These are phyloP conservation scores for Ivindomyrus marchei DNA, from an alignment of 2,113 vertebrate genomes.

Conservation along the genomic window DNA sequence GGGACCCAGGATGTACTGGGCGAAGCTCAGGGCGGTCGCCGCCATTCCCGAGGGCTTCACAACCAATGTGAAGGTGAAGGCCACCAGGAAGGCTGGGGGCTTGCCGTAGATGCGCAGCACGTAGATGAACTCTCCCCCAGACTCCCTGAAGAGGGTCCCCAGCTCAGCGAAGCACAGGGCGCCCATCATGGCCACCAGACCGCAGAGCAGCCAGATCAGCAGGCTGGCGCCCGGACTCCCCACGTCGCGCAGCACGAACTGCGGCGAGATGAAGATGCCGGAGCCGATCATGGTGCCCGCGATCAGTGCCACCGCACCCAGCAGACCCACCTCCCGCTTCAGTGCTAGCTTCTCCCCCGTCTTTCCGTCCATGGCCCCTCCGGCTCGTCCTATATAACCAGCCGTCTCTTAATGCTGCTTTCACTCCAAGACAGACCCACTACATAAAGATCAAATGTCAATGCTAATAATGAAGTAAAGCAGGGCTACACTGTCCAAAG, in stretches of 20 bases:
- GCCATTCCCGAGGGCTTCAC: slow-evolving; percentile 53
- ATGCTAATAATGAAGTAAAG: not conserved
- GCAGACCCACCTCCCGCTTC: slow-evolving; percentile 29
- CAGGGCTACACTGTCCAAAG: not conserved
- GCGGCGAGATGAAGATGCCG: slow-evolving; percentile 42
- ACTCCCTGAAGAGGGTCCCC: slow-evolving; percentile 58
- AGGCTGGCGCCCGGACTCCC: slow-evolving; percentile 61
- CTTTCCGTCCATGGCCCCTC: not conserved
- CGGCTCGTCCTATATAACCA: too few relatives aligned
- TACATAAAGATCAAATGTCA: slow-evolving; percentile 22
- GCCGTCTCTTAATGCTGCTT: not conserved
- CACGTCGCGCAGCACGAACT: slow-evolving; percentile 49
- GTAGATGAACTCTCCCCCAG: slow-evolving; percentile 63
- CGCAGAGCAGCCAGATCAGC: slow-evolving; percentile 55
- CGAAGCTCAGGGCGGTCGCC: slow-evolving; percentile 57
- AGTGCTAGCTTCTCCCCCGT: not conserved
- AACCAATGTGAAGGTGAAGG: slow-evolving; percentile 56
- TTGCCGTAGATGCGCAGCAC: slow-evolving; percentile 58
- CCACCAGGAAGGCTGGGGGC: slow-evolving; percentile 55
- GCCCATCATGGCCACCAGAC: slow-evolving; percentile 53
- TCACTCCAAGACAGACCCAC: not conserved
- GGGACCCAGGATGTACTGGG: slow-evolving; percentile 42
- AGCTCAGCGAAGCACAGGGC: slow-evolving; percentile 61
- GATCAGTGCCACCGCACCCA: slow-evolving; percentile 53
- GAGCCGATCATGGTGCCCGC: slow-evolving; percentile 61